phyloP scores from a whole-genome alignment of 2,113 vertebrate genomes.

The Myotis lucifugus region DNA sequence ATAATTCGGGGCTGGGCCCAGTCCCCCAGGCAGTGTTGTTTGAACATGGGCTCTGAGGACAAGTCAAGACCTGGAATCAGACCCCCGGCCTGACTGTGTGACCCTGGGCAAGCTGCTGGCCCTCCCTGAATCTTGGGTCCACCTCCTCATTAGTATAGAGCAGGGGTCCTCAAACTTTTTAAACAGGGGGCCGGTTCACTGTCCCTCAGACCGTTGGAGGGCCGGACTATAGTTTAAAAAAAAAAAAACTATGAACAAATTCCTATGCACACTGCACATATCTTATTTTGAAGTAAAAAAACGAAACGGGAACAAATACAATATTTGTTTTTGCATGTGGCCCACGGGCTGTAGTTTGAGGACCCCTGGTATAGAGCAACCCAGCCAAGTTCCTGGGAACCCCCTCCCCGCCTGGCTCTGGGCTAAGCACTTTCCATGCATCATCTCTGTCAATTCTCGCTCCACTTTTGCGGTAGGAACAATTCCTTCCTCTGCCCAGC shows the following conservation, averaged over 20 bases:
- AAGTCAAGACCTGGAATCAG: background rate
- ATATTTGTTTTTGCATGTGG: too few species aligned
- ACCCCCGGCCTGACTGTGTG: background rate
- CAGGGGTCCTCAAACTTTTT: too few species aligned
- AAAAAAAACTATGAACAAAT: too few species aligned
- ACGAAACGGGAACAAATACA: too few species aligned
- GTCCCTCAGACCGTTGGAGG: too few species aligned
- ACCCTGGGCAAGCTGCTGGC: background rate
- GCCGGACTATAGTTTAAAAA: too few species aligned
- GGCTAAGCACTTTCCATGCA: background rate
- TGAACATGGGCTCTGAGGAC: background rate
- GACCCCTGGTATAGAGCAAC: too few species aligned
- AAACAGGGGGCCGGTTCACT: too few species aligned
- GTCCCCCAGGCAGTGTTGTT: background rate
- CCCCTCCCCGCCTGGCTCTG: background rate
- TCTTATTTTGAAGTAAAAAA: too few species aligned
- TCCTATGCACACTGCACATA: too few species aligned
- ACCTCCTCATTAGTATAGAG: background rate
- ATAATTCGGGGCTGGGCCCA: background rate
- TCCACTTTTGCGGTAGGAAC: too few species aligned
- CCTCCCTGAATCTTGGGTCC: background rate
- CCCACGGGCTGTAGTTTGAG: too few species aligned
- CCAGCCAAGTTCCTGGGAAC: background rate
- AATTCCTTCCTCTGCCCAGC: background rate
- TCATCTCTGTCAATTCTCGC: background rate